Percentiles rank a stretch among this genome's conserved stretches.
These are phyloP conservation scores for Patagioenas fasciata DNA, from an alignment of 2,113 vertebrate genomes.

Conservation along the genomic window DNA sequence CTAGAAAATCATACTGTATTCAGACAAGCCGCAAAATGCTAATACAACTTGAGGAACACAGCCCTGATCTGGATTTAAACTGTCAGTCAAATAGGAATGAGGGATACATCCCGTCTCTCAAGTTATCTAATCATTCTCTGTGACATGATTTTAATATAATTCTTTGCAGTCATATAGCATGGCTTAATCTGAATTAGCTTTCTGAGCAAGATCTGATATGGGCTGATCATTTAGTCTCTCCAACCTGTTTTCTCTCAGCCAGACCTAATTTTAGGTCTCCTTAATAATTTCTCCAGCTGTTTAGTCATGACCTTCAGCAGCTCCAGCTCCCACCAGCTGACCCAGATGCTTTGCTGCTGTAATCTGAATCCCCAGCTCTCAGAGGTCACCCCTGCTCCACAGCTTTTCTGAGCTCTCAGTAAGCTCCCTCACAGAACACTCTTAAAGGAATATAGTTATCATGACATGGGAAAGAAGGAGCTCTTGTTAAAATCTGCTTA, in stretches of 20 bases:
- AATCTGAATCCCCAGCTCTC: not conserved
- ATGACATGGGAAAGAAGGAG: not conserved
- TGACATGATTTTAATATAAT: not conserved
- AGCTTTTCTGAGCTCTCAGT: not conserved
- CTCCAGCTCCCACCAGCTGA: not conserved
- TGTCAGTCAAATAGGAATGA: not conserved
- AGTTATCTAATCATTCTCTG: conserved; percentile 10
- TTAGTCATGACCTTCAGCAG: not conserved
- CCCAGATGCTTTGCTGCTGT: not conserved
- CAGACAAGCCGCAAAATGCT: not conserved
- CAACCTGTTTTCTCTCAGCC: not conserved
- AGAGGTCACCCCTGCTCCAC: not conserved
- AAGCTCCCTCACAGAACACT: not conserved
- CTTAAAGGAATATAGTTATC: not conserved
- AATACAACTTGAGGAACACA: not conserved
- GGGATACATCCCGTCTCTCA: not conserved
- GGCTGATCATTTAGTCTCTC: not conserved
- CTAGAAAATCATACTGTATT: not conserved
- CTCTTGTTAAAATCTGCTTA: not conserved
- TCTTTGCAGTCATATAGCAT: not conserved
- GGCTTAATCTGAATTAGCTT: conserved; percentile 17
- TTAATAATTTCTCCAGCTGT: conserved; percentile 12
- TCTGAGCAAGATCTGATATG: not conserved
- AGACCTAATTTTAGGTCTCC: not conserved
- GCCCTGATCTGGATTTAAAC: not conserved